phyloP scores from a whole-genome alignment of 1,140 invertebrate species.

The Tenebrio molitor region DNA sequence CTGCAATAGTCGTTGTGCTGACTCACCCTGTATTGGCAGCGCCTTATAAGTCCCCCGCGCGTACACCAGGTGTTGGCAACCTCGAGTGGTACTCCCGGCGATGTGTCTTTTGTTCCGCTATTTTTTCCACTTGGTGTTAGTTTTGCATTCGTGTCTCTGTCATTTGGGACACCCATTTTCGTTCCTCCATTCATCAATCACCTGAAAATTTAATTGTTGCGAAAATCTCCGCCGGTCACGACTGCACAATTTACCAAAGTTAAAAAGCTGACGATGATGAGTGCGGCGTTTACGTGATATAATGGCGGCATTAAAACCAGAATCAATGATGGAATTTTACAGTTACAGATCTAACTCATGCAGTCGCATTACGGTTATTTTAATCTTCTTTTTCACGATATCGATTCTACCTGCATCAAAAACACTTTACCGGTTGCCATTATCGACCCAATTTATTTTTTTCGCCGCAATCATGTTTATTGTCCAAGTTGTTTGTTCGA shows the following conservation, averaged over 20 bases:
- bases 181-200: too few species aligned
- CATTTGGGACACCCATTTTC: too few species aligned
- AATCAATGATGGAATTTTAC: conserved; percentile 8
- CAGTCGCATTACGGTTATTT: conserved; percentile 1
- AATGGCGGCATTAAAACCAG: not conserved
- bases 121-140: too few species aligned
- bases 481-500: conserved; percentile 11
- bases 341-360: conserved; percentile 1
- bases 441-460: conserved; percentile 20
- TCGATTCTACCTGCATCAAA: conserved; percentile 24
- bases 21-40: too few species aligned
- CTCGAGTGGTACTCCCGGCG: too few species aligned
- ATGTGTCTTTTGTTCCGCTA: too few species aligned
- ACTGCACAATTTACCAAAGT: not conserved
- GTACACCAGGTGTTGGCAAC: too few species aligned
- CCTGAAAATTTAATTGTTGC: too few species aligned
- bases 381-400: conserved; percentile 2
- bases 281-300: too few species aligned
- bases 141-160: too few species aligned
- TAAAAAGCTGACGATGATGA: not conserved
- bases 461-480: conserved; percentile 5
- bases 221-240: not conserved
- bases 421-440: conserved; percentile 22
- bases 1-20: too few species aligned
- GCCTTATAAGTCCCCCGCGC: too few species aligned